Base-by-base conservation (phyloP, 2,113 vertebrate genomes). In the Megaceryle torquata region DNA sequence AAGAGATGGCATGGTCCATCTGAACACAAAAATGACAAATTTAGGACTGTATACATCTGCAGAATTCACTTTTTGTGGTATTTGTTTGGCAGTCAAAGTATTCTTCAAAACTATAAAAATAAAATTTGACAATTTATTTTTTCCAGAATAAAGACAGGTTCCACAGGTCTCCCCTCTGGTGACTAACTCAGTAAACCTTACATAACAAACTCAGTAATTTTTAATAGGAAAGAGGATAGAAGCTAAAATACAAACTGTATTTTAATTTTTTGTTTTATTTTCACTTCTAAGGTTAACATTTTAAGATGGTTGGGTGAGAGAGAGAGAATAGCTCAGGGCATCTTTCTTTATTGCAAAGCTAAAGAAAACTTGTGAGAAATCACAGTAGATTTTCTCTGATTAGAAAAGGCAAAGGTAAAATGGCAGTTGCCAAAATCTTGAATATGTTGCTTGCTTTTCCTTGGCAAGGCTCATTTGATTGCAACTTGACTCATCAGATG, bases 401-500 rank as follows among this genome's bases (percentile, higher is more conserved):
- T 68, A 43, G 82, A 84, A 57, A 89, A 79, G 19, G 22, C 19
- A 88, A 88, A 85, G 31, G 44, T 57, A 75, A 89, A 88, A 75
- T 26, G 53, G 31, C 41, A 89, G 41, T 72, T 93, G 48, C 61
- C 83, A 87, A 88, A 75, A 84, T 51, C 67, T 91, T 87, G 44
- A 77, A 8, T 84, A 26, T 2, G 2, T 71, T 82, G 9, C 74
- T 84, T 75, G 60, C 16, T 93, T 24, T 90, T 88, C 24, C 35
- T 46, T 54, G 71, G 50, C 33, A 86, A 89, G 46, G 81, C 26
- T 93, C 84, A 86, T 83, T 86, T 87, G 77, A 94, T 21, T 92
- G 83, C 83, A 82, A 31, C 61, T 92, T 94, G 70, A 82, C 81
- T 96, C 74, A 91, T 95, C 74, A 92, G 77, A 69, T 82, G 74